phyloP scores from a whole-genome alignment of 2,888 invertebrate species.

The Stomorhina lunata region DNA sequence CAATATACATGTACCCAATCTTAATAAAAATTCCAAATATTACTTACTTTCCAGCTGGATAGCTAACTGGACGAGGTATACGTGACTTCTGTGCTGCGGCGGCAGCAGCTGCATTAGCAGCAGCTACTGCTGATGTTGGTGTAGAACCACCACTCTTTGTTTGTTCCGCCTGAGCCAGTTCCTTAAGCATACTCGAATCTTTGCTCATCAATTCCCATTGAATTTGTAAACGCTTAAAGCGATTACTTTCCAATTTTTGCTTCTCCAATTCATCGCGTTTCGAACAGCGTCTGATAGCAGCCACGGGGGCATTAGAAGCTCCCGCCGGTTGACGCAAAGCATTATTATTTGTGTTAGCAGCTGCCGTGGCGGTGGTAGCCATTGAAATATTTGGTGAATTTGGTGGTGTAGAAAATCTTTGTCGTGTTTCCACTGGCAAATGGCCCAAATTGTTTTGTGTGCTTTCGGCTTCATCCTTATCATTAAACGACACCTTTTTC shows the following conservation, averaged over 20 bases:
- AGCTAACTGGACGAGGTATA: constrained; percentile 80
- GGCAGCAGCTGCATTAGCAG: constrained; percentile 68
- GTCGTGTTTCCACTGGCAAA: constrained; percentile 63
- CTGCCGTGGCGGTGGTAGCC: constrained; percentile 71
- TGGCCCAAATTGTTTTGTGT: constrained; percentile 45
- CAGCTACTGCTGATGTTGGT: constrained; percentile 75
- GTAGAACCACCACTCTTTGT: constrained; percentile 80
- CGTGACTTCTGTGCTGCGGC: constrained; percentile 76
- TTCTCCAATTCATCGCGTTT: constrained; percentile 74
- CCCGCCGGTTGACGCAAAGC: constrained; percentile 56
- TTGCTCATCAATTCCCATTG: constrained; percentile 80
- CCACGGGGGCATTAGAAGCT: constrained; percentile 57
- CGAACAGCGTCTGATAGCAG: constrained; percentile 67
- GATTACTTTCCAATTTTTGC: constrained; percentile 79
- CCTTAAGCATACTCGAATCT: constrained; percentile 78
- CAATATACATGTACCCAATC: not conserved
- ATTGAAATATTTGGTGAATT: constrained; percentile 88
- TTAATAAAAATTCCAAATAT: not conserved
- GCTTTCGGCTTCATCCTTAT: constrained; percentile 65
- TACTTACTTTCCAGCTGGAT: constrained; percentile 79
- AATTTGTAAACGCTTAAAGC: constrained; percentile 79
- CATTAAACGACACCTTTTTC: constrained; percentile 79
- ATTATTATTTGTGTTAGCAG: constrained; percentile 7
- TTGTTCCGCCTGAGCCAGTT: constrained; percentile 77
- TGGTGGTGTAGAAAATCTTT: constrained; percentile 84